phyloP scores from a whole-genome alignment of 2,113 vertebrate genomes.

The Petroica traversi region DNA sequence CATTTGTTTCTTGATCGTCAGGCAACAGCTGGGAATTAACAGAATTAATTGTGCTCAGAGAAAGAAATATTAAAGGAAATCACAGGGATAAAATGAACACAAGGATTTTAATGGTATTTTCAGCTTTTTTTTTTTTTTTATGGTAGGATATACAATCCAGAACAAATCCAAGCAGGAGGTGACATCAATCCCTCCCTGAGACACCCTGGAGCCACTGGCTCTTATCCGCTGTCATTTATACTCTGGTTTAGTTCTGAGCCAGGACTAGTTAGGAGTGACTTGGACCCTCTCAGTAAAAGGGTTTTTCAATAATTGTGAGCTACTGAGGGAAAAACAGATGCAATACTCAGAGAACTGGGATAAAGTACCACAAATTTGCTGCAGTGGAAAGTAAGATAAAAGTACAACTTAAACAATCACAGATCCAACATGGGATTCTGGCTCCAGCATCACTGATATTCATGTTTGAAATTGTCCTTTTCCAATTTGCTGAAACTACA shows the following conservation, averaged over 20 bases:
- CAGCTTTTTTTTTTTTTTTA: not conserved
- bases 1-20: not conserved
- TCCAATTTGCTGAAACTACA: not conserved
- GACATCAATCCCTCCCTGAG: not conserved
- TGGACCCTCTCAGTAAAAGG: not conserved
- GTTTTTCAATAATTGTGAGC: not conserved
- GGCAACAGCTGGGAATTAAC: not conserved
- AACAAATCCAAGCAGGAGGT: not conserved
- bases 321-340: not conserved
- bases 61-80: not conserved
- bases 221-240: not conserved
- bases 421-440: not conserved
- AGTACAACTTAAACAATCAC: not conserved
- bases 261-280: not conserved
- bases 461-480: not conserved
- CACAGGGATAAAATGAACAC: not conserved
- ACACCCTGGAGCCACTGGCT: not conserved
- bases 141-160: not conserved
- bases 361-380: not conserved
- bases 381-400: not conserved
- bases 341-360: not conserved
- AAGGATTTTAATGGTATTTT: not conserved
- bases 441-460: not conserved
- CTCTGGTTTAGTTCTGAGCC: not conserved
- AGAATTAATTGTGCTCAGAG: not conserved